Percentiles rank a stretch among this genome's conserved stretches.
These are phyloP conservation scores for Heliconius hortense DNA, from an alignment of 2,888 invertebrate genomes.

Conservation along the genomic window DNA sequence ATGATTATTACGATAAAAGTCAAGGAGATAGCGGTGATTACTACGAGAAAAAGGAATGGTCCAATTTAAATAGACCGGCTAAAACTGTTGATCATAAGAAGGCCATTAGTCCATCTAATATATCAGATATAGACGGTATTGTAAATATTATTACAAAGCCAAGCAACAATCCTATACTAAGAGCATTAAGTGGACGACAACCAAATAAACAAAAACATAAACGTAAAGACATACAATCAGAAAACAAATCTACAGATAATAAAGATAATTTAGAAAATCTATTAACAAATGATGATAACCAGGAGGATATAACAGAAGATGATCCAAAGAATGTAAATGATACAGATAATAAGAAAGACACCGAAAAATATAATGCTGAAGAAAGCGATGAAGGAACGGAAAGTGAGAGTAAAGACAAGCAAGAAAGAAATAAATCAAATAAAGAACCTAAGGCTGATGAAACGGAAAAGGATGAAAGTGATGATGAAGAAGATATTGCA, in stretches of 20 bases:
- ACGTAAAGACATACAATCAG: constrained; percentile 27
- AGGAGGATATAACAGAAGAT: constrained; percentile 35
- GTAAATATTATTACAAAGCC: constrained; percentile 61
- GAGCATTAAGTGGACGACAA: constrained; percentile 43
- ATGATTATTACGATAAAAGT: constrained; percentile 65
- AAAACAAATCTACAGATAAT: constrained; percentile 27
- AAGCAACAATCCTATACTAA: constrained; percentile 47
- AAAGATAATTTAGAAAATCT: constrained; percentile 18
- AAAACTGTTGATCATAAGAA: constrained; percentile 44
- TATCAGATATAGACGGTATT: constrained; percentile 67
- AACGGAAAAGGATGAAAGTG: constrained; percentile 47
- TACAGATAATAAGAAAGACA: constrained; percentile 27
- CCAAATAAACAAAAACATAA: constrained; percentile 33
- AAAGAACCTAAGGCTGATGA: constrained; percentile 33
- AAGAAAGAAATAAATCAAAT: constrained; percentile 33
- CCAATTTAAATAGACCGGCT: constrained; percentile 57
- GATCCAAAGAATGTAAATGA: not conserved
- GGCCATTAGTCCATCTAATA: constrained; percentile 34
- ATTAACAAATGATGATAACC: constrained; percentile 26
- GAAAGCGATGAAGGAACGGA: constrained; percentile 37
- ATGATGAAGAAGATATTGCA: constrained; percentile 55
- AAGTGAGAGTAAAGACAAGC: constrained; percentile 40
- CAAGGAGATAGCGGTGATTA: constrained; percentile 67
- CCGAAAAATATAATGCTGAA: constrained; percentile 30
- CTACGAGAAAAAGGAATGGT: constrained; percentile 73